phyloP scores from a whole-genome alignment of 2,113 vertebrate genomes.

The Leucopsar rothschildi region DNA sequence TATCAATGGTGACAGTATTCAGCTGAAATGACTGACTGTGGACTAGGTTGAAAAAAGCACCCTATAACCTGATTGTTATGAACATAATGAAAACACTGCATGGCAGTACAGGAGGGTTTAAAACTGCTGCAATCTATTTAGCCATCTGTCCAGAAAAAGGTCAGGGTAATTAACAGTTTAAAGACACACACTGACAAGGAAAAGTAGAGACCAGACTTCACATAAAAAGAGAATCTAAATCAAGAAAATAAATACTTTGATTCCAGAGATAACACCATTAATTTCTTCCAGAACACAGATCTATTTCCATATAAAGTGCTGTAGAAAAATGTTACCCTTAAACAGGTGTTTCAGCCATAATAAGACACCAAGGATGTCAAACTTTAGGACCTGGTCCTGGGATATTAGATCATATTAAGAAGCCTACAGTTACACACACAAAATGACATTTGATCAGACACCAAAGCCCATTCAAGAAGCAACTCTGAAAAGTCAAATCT shows the following conservation, averaged over 20 bases:
- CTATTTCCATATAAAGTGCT: neutral
- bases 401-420: neutral
- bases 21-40: neutral
- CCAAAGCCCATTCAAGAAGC: neutral
- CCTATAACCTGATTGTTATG: neutral
- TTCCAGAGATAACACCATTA: neutral
- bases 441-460: neutral
- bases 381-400: neutral
- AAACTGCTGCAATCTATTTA: neutral
- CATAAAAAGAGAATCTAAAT: neutral
- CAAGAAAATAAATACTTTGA: neutral
- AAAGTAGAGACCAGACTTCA: neutral
- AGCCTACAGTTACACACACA: neutral
- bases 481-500: neutral
- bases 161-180: neutral
- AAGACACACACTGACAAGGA: neutral
- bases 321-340: neutral
- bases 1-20: neutral
- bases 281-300: neutral
- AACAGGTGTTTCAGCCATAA: neutral
- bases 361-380: neutral
- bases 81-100: neutral
- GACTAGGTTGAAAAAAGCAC: neutral
- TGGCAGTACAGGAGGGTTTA: neutral
- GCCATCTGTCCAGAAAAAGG: neutral